Base-by-base conservation (phyloP, 2,888 invertebrate species). In the Gastracanthus pulcherrimus region DNA sequence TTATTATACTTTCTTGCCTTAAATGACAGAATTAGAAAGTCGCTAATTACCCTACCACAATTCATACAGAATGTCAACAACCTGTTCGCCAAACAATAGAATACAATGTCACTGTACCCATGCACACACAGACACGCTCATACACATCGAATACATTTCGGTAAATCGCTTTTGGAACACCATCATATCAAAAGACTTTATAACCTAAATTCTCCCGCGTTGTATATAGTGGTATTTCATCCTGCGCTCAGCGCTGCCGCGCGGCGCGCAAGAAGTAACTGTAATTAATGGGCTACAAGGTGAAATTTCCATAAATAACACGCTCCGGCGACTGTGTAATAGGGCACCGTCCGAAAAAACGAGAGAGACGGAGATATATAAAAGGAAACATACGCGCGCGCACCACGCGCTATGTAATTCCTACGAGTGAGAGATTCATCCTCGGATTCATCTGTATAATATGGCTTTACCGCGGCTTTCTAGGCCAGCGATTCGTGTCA, bases 291-390 rank as follows among this genome's bases (percentile, higher is more conserved):
- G 34, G 34, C 48, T 16, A 34, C 51, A 5, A 23, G 26, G 45
- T n/a, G 19, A 60, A 66, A 81, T 81, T 76, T 81, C 80, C 80
- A 81, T 81, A 81, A 81, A 81, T 81, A 81, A 55, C 66, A 36
- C 34, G 76, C 80, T 76, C 71, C 19, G 41, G 34, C 51, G 71
- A 34, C 48, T 71, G 76, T 34, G 76, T 76, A 81, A 81, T 76
- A 81, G 75, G 41, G 13, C 64, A 51, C 55, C 58, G 66, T 55
- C 58, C 72, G 64, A 64, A 72, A 64, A 70, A 51, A 4, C 19
- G 38, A 19, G 11, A 29, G 19, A 29, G 29, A 16, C n/a, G n/a
- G n/a, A n/a, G n/a, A 45, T 38, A 62, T 45, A 41, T 45, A 62
- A 31, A 31, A 13, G 23, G 16, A 34, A 16, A 13, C 13, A 36